A percentile compares a stretch with the other conserved stretches of the same genome.
phyloP scores from a whole-genome alignment of 2,113 vertebrate genomes.

The Corvus hawaiiensis region DNA sequence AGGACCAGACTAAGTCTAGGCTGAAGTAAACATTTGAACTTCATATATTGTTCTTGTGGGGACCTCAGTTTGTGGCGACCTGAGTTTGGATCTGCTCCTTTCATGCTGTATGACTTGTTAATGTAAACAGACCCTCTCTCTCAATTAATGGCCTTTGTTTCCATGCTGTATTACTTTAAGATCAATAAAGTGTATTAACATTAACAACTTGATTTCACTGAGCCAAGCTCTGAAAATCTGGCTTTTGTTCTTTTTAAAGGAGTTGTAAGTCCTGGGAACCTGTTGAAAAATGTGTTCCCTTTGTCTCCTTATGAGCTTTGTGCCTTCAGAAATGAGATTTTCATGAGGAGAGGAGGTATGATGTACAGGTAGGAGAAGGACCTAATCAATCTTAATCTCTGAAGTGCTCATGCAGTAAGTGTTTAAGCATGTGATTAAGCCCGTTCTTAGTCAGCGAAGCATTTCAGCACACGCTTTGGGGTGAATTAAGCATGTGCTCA shows the following conservation, averaged over 20 bases:
- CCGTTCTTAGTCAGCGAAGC: conserved; percentile 3
- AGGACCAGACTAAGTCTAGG: not conserved
- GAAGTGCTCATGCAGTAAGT: conserved; percentile 5
- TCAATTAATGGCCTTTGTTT: conserved; percentile 34
- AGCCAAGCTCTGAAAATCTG: conserved; percentile 25
- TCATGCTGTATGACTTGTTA: not conserved
- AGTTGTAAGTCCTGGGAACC: not conserved
- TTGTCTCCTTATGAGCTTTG: not conserved
- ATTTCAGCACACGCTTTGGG: not conserved
- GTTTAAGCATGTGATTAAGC: conserved; percentile 29
- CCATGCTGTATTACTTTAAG: conserved; percentile 46
- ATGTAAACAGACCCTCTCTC: conserved; percentile 32
- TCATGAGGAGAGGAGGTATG: not conserved
- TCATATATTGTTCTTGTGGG: not conserved
- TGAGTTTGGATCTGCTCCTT: not conserved
- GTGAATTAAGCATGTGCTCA: not conserved
- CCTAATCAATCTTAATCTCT: conserved; percentile 37
- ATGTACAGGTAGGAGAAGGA: not conserved
- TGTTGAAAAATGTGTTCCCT: not conserved
- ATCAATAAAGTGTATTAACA: conserved; percentile 52
- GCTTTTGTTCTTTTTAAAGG: not conserved
- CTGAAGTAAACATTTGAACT: not conserved
- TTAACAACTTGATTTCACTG: not conserved
- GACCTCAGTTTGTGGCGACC: not conserved
- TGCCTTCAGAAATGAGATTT: not conserved